Base-by-base conservation (phyloP, 1,140 invertebrate genomes). In the Yoshiicerus persimilis region DNA sequence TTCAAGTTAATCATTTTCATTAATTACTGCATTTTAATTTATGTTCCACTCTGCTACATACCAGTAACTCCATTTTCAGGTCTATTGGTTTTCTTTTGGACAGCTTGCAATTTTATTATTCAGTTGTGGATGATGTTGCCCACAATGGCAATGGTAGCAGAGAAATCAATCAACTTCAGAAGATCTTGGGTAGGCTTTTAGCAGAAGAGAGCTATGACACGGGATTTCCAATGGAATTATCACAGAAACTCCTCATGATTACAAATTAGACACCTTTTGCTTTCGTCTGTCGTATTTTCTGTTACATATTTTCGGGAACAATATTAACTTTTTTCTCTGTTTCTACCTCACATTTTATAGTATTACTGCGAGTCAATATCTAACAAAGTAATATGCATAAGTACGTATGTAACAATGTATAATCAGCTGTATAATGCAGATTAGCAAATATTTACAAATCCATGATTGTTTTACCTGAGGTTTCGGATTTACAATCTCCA, bases 251-350 rank as follows among this genome's bases (percentile, higher is more conserved):
- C 56, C 23, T 27, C 4, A 84, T 47, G 83, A 47, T 47, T 30
- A 47, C 16, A 25, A 27, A 56, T 47, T 84, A 27, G 41, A 84
- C 30, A 5, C 83, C 83, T 2, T 56, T 84, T 47, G 83, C 27
- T 13, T 84, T 84, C 39, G 25, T 16, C 10, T 84, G 83, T 32
- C 38, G 83, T 6, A 84, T 27, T 27, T 84, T 84, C 8, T 84
- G 56, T 56, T 30, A 20, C 41, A 56, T 84, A 13, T 56, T 84
- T 25, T 30, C 83, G 23, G 83, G 83, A 27, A 84, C 83, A 2
- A 27, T 84, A 10, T 47, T 84, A 38, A 84, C 83, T 47, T 84
- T 84, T 47, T 84, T 84, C 38, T 84, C 38, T 25, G 56, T 84
- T 47, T 38, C 83, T 47, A 84, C 83, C 3, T 41, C 83, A 47